These are phyloP conservation scores for Melozone crissalis DNA, from an alignment of 2,113 vertebrate genomes.

Conservation along the genomic window DNA sequence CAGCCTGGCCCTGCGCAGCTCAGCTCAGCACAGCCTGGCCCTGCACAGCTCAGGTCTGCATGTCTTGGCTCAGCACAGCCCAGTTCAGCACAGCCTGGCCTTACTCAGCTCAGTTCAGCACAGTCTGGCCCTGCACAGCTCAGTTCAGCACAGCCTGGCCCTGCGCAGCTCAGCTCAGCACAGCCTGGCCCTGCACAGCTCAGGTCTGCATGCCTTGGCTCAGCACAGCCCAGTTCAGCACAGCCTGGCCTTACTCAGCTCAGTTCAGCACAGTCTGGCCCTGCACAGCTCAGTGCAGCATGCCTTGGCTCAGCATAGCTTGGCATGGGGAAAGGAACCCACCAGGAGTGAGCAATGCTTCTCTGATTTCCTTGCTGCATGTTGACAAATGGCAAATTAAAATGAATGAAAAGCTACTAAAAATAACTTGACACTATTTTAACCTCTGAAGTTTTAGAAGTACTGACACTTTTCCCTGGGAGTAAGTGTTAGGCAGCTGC, in stretches of 20 bases:
- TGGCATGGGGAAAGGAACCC: neutral
- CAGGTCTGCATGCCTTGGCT: neutral
- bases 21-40: neutral
- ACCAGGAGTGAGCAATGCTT: rapidly evolving
- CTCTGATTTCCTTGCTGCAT: neutral
- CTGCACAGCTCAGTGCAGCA: neutral
- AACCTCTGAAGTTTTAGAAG: neutral
- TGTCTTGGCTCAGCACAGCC: neutral
- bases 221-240: neutral
- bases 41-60: neutral
- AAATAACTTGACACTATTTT: neutral
- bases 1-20: too few relatives aligned
- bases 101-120: too few relatives aligned
- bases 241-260: too few relatives aligned
- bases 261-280: too few relatives aligned
- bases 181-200: too few relatives aligned
- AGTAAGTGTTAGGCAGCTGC: neutral
- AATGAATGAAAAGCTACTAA: neutral
- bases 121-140: too few relatives aligned
- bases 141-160: too few relatives aligned
- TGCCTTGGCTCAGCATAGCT: rapidly evolving
- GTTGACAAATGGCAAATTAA: neutral
- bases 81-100: too few relatives aligned
- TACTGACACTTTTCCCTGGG: neutral
- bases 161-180: too few relatives aligned